Evolutionary conservation across 2,113 vertebrate species (phyloP), one percentile per base, ranked within the genome.

Genomic region (Poecilia latipinna): DNA sequence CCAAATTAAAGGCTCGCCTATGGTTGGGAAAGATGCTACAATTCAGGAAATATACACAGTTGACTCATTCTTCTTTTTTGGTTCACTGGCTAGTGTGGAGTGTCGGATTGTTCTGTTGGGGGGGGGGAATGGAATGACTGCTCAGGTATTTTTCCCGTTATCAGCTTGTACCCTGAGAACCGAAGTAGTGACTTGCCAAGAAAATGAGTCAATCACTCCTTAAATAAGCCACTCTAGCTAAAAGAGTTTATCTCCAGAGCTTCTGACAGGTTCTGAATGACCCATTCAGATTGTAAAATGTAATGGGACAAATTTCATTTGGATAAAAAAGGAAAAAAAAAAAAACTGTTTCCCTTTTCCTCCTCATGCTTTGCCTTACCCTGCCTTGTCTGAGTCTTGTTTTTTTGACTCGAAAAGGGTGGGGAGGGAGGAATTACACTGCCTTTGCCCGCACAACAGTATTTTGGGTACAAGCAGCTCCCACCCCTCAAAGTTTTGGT

Each of bases 1-100:
- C 96, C 96, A 22, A 98, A 97, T 89, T 95, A 88, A 91, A 79
- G 32, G 70, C 48, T 26, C 44, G 29, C 39, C 48, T 28, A 22
- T 65, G 64, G 65, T 66, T 72, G 51, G 39, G 69, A 61, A 42
- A 60, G 69, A 78, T 73, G 60, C 64, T 68, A 64, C 61, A 26
- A 72, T 84, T 88, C 88, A 84, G 79, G 90, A 76, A 86, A 78
- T 65, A 32, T 39, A 63, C 75, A 80, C 39, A 82, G 24, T 71
- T 61, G 73, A 84, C 80, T 82, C 51, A 19, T 61, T 69, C 26
- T 72, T 57, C 61, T 65, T 17, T 28, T 37, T 28, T 13, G 8
- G 5, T 54, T 39, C 66, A 80, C 68, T 73, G 76, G 75, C 78
- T 68, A 86, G 65, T 82, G 68, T 80, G 82, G 76, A 74, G 77